Evolutionary conservation across 2,888 invertebrate species (phyloP), one percentile per base, ranked within the genome.

Genomic region (Xestoiulus laeticollis): DNA sequence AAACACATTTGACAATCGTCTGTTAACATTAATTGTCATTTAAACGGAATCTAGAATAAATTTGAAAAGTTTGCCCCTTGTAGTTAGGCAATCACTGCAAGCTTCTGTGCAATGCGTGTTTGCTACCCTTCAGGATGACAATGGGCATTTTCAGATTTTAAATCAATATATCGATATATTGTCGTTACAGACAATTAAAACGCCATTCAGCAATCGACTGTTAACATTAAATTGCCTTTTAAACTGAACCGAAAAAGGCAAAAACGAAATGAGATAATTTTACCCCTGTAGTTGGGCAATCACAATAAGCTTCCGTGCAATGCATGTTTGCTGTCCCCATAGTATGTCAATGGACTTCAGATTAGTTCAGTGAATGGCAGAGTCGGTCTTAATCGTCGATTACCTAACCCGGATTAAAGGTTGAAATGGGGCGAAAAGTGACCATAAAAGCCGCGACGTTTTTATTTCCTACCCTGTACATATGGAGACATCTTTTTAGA

Each of bases 401-500:
- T 38, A 38, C 6, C 6, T 38, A 38, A 38, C 30, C 78, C 22
- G 3, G 10, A 68, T 26, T 68, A 26, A 0, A 38, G 38, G 38
- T 5, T 38, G 3, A 6, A 38, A 38, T 5, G 38, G 38, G 38
- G 38, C 26, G 78, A 78, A 26, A n/a, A 78, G 26, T 78, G 26
- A 30, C 78, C 78, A 78, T 78, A 78, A 78, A 78, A 78, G 30
- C 78, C 12, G 26, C 78, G 78, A 78, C 78, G 78, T 78, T 78
- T 78, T 38, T n/a, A n/a, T 78, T 78, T 78, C 78, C 78, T 78
- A 78, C 78, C 78, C 78, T 78, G 78, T 78, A 78, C 30, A 78
- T 78, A 78, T n/a, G 12, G 78, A 30, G 78, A 26, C 78, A 30
- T 78, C 78, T 78, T 78, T 68, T 78, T 78, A 78, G 78, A 78